Evolutionary conservation across 1,140 invertebrate genomes (phyloP).

Genomic region (Mesaphorura yosii): DNA sequence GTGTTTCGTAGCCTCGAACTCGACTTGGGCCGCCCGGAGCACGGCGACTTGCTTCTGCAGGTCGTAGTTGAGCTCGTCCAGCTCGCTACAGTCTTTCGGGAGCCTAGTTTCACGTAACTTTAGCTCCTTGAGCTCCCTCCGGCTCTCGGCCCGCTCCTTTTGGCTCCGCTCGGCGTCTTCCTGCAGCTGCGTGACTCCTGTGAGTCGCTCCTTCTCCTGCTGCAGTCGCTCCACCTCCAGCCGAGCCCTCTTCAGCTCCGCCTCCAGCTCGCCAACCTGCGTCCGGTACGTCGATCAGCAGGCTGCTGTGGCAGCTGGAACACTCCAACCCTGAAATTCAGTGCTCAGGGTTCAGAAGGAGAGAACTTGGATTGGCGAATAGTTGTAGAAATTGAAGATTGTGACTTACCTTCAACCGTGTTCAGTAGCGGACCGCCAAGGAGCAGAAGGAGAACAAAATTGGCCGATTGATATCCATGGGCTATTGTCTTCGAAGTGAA

Average conservation of each 20-base stretch:
- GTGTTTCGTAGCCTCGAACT: constrained; percentile 96
- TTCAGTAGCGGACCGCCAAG: too few relatives aligned
- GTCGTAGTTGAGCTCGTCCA: constrained; percentile 96
- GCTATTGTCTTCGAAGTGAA: too few relatives aligned
- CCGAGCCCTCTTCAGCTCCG: constrained; percentile 50
- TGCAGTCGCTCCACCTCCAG: constrained; percentile 55
- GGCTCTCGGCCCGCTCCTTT: constrained; percentile 62
- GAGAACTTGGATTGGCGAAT: too few relatives aligned
- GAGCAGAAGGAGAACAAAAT: too few relatives aligned
- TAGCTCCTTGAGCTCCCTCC: constrained; percentile 74
- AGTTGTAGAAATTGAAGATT: too few relatives aligned
- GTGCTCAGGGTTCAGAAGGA: too few relatives aligned
- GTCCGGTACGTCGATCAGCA: constrained; percentile 77
- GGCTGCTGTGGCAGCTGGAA: too few relatives aligned
- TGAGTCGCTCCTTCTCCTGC: constrained; percentile 58
- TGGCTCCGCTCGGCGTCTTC: constrained; percentile 70
- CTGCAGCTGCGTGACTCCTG: constrained; percentile 64
- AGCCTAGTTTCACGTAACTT: constrained; percentile 82
- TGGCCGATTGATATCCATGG: too few relatives aligned
- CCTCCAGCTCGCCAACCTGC: constrained; percentile 82
- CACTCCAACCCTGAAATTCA: too few relatives aligned
- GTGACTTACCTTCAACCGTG: too few relatives aligned
- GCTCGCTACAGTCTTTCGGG: constrained; percentile 82
- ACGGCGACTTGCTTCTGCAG: constrained; percentile 94
- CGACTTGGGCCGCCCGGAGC: constrained; percentile 72